A percentile compares a stretch with the other conserved stretches of the same genome.
These are phyloP conservation scores for Telmatherina bonti DNA, from an alignment of 2,797 vertebrate species.

Conservation along the genomic window DNA sequence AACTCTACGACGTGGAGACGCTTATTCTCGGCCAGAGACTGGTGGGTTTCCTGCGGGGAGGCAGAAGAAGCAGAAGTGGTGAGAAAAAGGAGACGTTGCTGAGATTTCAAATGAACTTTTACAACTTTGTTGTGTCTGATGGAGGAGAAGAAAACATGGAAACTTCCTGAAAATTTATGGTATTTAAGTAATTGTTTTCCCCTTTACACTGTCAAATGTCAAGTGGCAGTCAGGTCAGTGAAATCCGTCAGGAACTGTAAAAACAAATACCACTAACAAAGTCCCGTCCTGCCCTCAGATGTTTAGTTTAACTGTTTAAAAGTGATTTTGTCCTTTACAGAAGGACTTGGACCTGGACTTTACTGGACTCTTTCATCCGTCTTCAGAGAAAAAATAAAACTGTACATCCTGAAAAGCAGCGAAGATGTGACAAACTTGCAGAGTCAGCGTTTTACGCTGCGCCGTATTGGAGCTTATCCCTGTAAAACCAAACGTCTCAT, in stretches of 20 bases:
- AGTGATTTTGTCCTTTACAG: neutral
- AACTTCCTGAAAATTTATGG: no score
- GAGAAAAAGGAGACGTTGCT: neutral
- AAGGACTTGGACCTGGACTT: neutral
- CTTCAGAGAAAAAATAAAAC: no score
- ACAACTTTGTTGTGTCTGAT: neutral
- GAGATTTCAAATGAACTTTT: no score
- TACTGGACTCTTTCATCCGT: neutral
- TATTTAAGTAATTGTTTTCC: no score
- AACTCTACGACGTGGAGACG: constrained; percentile 92
- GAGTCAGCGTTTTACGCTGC: no score
- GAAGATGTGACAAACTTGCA: no score
- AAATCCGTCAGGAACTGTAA: neutral
- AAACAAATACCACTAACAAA: no score
- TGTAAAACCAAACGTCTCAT: no score
- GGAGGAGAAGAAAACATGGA: neutral
- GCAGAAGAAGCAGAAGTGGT: neutral
- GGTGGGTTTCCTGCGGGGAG: constrained; percentile 88
- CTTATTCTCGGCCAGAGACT: constrained; percentile 88
- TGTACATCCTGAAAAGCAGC: no score
- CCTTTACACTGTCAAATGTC: no score
- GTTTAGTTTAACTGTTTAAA: neutral
- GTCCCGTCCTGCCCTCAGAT: no score
- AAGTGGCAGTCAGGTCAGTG: neutral
- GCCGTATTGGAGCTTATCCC: no score